These are phyloP conservation scores for Ypsolopha sequella DNA, from an alignment of 2,888 invertebrate genomes.

Conservation along the genomic window DNA sequence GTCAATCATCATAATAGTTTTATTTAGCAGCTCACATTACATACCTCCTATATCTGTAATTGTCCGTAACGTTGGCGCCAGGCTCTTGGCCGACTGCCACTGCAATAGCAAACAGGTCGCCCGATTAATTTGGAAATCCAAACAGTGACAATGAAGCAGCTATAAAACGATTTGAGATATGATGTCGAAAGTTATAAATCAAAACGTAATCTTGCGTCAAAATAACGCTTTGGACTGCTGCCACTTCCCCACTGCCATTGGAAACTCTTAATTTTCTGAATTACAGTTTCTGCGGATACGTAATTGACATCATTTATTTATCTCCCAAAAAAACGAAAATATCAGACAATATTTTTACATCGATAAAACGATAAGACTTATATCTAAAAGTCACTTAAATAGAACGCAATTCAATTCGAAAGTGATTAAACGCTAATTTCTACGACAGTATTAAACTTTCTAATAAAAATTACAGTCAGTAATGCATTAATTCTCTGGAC, in stretches of 20 bases:
- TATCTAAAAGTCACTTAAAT: too few species aligned
- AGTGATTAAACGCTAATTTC: too few species aligned
- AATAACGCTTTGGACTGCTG: neutral
- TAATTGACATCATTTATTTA: too few species aligned
- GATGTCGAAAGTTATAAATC: neutral
- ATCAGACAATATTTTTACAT: too few species aligned
- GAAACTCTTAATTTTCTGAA: neutral
- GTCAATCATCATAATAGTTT: slow-evolving; percentile 46
- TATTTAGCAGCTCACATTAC: slow-evolving; percentile 48
- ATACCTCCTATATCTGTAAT: slow-evolving; percentile 44
- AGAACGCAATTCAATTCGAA: too few species aligned
- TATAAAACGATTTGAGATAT: neutral
- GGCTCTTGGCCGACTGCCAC: slow-evolving; percentile 55
- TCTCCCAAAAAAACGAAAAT: too few species aligned
- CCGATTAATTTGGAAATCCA: slow-evolving; percentile 43
- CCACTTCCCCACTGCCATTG: neutral
- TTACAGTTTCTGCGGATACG: neutral
- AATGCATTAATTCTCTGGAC: neutral
- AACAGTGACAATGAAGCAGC: slow-evolving; percentile 18
- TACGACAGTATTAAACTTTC: too few species aligned
- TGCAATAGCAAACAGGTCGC: slow-evolving; percentile 31
- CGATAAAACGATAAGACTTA: too few species aligned
- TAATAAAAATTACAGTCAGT: too few species aligned
- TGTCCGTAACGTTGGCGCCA: slow-evolving; percentile 51
- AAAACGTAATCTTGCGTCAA: neutral